Evolutionary conservation across 2,888 invertebrate genomes (phyloP), one percentile per base, ranked within the genome.

Genomic region (Erebia aethiops): DNA sequence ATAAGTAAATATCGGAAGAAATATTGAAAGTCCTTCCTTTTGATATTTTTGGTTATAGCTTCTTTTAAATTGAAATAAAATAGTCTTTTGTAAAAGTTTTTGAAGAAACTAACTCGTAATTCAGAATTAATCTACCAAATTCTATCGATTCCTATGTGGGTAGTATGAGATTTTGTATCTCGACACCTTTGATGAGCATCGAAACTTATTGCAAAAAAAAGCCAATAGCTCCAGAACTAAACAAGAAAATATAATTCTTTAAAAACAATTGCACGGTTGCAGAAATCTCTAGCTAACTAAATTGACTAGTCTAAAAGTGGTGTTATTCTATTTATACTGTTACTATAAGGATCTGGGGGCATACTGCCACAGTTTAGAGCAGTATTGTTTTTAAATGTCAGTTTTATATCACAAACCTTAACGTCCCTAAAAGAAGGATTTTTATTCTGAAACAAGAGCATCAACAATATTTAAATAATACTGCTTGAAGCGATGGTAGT

Each of bases 1-100:
- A 76, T 88, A 87, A 85, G 85, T 66, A 82, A 88, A 89, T 89
- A 87, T 87, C 85, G 49, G 61, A 56, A 67, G 70, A 79, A 75
- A 14, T 77, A 76, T 78, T 76, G 72, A 74, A 71, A 73, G 75
- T 49, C n/a, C 14, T 49, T 49, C 43, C 9, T 49, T 49, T 46
- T 46, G 11, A 46, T 46, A 46, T 13, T 46, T 46, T 46, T 9
- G 41, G n/a, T n/a, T n/a, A n/a, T n/a, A n/a, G n/a, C n/a, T n/a
- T n/a, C n/a, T n/a, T 49, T 13, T 49, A 49, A 49, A 14, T 49
- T 49, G 2, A 49, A 49, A 21, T 21, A 2, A 21, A 21, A 21
- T 21, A 21, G 21, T 14, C 3, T 13, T 14, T 14, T 2, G 4
- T 43, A 11, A 10, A 9, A 43, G 43, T 49, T 49, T 49, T 49